phyloP scores from a whole-genome alignment of 1,140 invertebrate species.

The Adelges cooleyi region DNA sequence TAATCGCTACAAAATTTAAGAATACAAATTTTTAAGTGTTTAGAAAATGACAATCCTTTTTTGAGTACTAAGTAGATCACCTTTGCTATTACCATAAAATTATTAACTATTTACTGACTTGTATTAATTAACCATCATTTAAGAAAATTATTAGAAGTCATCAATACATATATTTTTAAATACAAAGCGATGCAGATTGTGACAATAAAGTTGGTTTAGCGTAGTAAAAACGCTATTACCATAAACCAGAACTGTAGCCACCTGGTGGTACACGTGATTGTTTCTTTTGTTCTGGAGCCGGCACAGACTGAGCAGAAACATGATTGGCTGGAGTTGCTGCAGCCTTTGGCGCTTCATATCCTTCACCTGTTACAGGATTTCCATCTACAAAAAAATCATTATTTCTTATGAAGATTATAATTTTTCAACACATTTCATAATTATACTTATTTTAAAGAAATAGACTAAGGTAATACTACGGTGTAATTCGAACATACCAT shows the following conservation, averaged over 20 bases:
- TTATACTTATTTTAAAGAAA: no score
- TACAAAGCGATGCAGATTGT: slow-evolving; percentile 21
- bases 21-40: slow-evolving; percentile 3
- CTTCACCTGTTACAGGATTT: slow-evolving; percentile 30
- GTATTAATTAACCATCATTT: no score
- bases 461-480: no score
- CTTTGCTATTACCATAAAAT: slow-evolving; percentile 3
- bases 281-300: slow-evolving; percentile 35
- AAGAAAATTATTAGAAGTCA: slow-evolving; percentile 3
- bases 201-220: neutral
- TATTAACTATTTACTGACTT: slow-evolving; percentile 2
- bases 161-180: slow-evolving; percentile 14
- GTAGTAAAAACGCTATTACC: slow-evolving; percentile 40
- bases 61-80: neutral
- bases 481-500: no score
- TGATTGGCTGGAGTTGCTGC: slow-evolving; percentile 3
- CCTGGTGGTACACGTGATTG: slow-evolving; percentile 43
- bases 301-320: slow-evolving; percentile 9
- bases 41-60: neutral
- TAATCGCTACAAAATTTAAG: slow-evolving; percentile 4
- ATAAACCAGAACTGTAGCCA: slow-evolving; percentile 46
- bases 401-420: neutral
- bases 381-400: slow-evolving; percentile 29
- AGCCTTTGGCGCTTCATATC: slow-evolving; percentile 27
- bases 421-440: neutral